A percentile compares a stretch with the other conserved stretches of the same genome.
Evolutionary conservation across 1,140 invertebrate genomes (phyloP).

Genomic region (Bombus balteatus): DNA sequence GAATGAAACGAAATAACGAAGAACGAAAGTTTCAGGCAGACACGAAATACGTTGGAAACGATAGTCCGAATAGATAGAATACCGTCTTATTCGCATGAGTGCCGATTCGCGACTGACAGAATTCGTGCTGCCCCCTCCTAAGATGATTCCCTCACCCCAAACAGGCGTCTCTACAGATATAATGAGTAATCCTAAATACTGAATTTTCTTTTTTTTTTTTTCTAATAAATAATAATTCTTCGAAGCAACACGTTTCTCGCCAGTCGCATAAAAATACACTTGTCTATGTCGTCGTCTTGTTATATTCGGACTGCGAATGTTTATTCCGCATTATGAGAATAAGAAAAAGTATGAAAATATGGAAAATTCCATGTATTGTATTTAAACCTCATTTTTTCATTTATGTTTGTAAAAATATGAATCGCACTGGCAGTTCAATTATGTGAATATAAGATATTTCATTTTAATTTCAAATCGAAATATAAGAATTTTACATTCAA

Average conservation of each 20-base stretch:
- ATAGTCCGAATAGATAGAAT: not conserved
- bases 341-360: not conserved
- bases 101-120: slow-evolving; percentile 8
- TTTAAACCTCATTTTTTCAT: not conserved
- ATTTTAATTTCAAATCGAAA: no score
- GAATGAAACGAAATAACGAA: not conserved
- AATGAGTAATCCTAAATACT: not conserved
- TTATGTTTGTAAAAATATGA: not conserved
- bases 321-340: not conserved
- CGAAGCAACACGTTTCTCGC: not conserved
- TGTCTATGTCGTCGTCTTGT: not conserved
- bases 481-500: no score
- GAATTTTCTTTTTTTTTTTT: no score
- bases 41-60: not conserved
- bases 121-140: not conserved
- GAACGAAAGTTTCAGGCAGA: not conserved
- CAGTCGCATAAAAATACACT: not conserved
- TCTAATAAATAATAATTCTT: not conserved
- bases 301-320: not conserved
- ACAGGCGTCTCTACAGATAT: not conserved
- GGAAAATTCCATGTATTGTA: not conserved
- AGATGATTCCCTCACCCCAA: not conserved
- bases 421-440: no score
- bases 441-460: no score
- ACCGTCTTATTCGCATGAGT: not conserved